Percentiles rank a stretch among this genome's conserved stretches.
Evolutionary conservation across 2,113 vertebrate genomes (phyloP).

Genomic region (Rattus norvegicus): GRCr8 NC_086023.1:65128501-65129000

Average conservation of each 20-base stretch:
- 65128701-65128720: no score
- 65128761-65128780: accelerated
- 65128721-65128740: no score
- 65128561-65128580: not conserved
- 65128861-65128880: not conserved
- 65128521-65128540: not conserved
- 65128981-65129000: not conserved
- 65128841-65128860: accelerated
- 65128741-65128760: not conserved
- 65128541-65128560: not conserved
- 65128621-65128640: not conserved
- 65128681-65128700: not conserved
- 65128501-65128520: not conserved
- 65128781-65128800: accelerated
- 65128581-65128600: not conserved
- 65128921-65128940: not conserved
- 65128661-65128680: not conserved
- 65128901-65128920: not conserved
- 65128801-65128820: not conserved
- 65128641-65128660: not conserved
- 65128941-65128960: not conserved
- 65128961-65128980: not conserved
- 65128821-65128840: not conserved
- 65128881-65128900: not conserved
- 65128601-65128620: not conserved